Evolutionary conservation across 2,888 invertebrate genomes (phyloP).

Genomic region (Luperina testacea): DNA sequence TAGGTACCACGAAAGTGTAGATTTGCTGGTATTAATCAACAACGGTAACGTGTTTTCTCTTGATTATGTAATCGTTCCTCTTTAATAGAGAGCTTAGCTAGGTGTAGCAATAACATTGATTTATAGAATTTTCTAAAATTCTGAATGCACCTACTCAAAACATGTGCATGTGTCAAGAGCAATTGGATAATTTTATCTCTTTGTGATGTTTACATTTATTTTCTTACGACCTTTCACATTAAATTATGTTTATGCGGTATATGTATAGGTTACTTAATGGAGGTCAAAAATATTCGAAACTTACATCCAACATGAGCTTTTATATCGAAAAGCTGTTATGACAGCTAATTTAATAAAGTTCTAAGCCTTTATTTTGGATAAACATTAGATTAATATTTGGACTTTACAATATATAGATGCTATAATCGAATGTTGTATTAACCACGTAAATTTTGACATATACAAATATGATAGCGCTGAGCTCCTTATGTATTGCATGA

Average conservation of each 20-base stretch:
- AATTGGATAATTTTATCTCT: not conserved
- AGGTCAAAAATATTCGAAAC: conserved; percentile 4
- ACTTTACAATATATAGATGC: conserved; percentile 45
- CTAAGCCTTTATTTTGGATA: conserved; percentile 46
- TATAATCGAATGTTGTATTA: conserved; percentile 59
- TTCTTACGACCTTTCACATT: conserved; percentile 35
- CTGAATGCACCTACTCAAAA: not conserved
- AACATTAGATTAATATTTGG: conserved; percentile 50
- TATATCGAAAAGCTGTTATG: conserved; percentile 20
- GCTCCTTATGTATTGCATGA: conserved; percentile 84
- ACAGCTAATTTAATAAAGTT: conserved; percentile 30
- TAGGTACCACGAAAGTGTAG: conserved; percentile 26
- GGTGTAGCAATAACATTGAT: not conserved
- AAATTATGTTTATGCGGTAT: conserved; percentile 24
- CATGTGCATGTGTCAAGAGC: not conserved
- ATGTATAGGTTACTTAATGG: conserved; percentile 5
- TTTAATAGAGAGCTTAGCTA: not conserved
- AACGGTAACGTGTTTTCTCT: conserved; percentile 3
- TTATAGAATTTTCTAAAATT: not conserved
- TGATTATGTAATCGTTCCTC: not conserved
- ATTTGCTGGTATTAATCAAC: conserved; percentile 39
- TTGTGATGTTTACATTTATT: conserved; percentile 3
- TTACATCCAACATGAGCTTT: not conserved
- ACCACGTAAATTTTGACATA: conserved; percentile 70
- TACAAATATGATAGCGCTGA: conserved; percentile 74